Evolutionary conservation across 2,888 invertebrate species (phyloP), one percentile per base, ranked within the genome.

Genomic region (Apodemia duryi): DNA sequence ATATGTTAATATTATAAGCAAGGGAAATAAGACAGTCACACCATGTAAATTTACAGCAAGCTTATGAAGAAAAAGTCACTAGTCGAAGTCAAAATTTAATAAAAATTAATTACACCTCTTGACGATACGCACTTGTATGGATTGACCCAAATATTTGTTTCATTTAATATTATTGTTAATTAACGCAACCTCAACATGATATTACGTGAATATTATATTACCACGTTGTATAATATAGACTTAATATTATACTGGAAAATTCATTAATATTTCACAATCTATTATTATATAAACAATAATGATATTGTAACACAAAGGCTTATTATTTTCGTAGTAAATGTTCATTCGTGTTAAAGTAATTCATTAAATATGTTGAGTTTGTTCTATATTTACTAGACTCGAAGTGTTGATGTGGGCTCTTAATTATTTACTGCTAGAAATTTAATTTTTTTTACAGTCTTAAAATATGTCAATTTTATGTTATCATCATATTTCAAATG

Each of bases 261-360:
- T 6, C 29, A 32, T 29, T 5, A 57, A 28, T 52, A 32, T 29
- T 60, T 13, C n/a, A n/a, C 32, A 60, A 35, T 35, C 57, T 57
- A 11, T 57, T 60, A n/a, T 60, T 35, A 60, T 10, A 35, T 35
- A 60, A 35, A 60, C 57, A 32, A 35, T 60, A 35, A 60, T 60
- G 57, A 35, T 32, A 60, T 60, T 57, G 6, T 60, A n/a, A 60
- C n/a, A 60, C 57, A 60, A 32, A 35, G 57, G 13, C 35, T 60
- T 51, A 60, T 13, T 60, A 60, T 35, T 60, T 60, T 60, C 32
- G 35, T 60, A 29, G 13, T 35, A 51, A 51, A 51, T 51, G 21
- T 51, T 21, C 49, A 51, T 51, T 51, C n/a, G 49, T 49, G 49
- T 49, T 2, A n/a, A 49, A 49, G 6, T 49, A 49, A 49, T n/a